A percentile compares a stretch with the other conserved stretches of the same genome.
These are phyloP conservation scores for Stictocephala bisonia DNA, from an alignment of 2,888 invertebrate species.

Conservation along the genomic window DNA sequence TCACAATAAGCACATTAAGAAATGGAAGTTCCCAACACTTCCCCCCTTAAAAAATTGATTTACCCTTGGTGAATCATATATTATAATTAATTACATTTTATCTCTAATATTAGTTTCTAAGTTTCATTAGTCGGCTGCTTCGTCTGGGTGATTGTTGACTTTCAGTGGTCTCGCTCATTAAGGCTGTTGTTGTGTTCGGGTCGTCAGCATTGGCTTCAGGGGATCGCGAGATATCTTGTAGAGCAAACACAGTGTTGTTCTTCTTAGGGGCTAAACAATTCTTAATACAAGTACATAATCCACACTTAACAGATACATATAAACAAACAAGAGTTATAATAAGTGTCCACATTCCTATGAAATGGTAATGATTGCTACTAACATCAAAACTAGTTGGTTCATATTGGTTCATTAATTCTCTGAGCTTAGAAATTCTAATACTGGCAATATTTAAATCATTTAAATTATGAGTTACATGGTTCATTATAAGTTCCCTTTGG, in stretches of 20 bases:
- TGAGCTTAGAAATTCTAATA: not conserved
- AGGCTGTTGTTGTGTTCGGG: not conserved
- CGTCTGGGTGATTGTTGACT: not conserved
- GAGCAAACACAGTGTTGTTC: not conserved
- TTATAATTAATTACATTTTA: not conserved
- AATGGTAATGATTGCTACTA: not conserved
- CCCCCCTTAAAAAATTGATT: not conserved
- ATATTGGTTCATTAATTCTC: not conserved
- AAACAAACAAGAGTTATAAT: not conserved
- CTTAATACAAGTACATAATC: not conserved
- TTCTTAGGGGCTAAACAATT: not conserved
- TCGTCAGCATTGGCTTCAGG: not conserved
- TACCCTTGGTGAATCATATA: not conserved
- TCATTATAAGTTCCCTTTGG: not conserved
- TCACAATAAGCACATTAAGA: not conserved
- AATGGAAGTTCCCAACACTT: not conserved
- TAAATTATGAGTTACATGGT: not conserved
- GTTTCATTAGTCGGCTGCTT: not conserved
- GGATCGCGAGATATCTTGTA: not conserved
- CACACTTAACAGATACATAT: not conserved
- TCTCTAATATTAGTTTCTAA: too few relatives aligned
- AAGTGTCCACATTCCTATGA: not conserved
- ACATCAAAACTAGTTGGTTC: not conserved
- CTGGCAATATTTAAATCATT: constrained; percentile 1
- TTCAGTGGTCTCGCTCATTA: not conserved